These are phyloP conservation scores for Pantherophis vulpinus DNA, from an alignment of 2,797 vertebrate genomes.

Conservation along the genomic window DNA sequence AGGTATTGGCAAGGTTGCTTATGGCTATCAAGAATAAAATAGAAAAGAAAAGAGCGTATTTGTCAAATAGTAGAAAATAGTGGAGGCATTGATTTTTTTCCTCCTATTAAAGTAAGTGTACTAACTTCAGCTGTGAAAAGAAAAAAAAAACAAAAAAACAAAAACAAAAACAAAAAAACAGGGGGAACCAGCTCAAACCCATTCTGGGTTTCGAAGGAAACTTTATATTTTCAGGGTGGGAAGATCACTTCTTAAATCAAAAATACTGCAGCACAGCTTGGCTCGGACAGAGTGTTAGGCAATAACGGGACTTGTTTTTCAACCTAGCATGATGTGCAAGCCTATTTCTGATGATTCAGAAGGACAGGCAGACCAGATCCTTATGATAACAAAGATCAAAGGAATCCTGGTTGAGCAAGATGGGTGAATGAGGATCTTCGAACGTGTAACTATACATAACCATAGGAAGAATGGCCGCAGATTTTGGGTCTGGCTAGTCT, in stretches of 20 bases:
- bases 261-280: not conserved
- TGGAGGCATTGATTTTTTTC: not conserved
- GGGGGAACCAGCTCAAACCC: not conserved
- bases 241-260: not conserved
- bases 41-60: not conserved
- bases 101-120: not conserved
- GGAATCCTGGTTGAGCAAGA: not conserved
- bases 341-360: not conserved
- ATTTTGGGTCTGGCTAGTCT: too few relatives aligned
- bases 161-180: not conserved
- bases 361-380: not conserved
- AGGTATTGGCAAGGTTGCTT: not conserved
- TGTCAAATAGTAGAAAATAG: not conserved
- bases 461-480: too few relatives aligned
- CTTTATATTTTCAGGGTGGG: not conserved
- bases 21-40: slow-evolving; percentile 20
- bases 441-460: not conserved
- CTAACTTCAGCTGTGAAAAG: not conserved
- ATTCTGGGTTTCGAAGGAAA: not conserved
- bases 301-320: not conserved
- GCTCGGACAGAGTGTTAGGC: not conserved
- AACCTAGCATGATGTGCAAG: not conserved
- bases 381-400: not conserved
- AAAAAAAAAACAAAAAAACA: not conserved
- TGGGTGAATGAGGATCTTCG: not conserved